These are phyloP conservation scores for Halichoerus grypus DNA, from an alignment of 2,113 vertebrate species.

Conservation along the genomic window DNA sequence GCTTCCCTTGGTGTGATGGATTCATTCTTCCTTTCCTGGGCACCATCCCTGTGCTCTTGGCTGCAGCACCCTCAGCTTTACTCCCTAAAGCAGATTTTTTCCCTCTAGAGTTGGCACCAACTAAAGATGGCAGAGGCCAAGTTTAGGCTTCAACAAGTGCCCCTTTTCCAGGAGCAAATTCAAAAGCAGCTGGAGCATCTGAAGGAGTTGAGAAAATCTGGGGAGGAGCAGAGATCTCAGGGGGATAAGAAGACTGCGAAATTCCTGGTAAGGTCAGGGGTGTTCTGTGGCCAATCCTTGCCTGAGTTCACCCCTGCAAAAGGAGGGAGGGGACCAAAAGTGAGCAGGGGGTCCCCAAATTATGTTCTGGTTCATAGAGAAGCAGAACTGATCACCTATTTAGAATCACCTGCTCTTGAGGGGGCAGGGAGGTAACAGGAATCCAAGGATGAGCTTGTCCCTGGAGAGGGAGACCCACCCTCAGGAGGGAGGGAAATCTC, in stretches of 20 bases:
- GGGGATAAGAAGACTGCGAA: not conserved
- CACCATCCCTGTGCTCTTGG: not conserved
- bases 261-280: conserved; percentile 63
- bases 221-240: conserved; percentile 55
- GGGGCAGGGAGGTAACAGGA: not conserved
- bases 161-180: conserved; percentile 73
- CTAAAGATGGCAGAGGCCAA: not conserved
- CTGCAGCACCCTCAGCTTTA: not conserved
- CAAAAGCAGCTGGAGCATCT: conserved; percentile 71
- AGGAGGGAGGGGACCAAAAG: not conserved
- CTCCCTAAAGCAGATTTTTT: not conserved
- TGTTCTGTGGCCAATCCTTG: not conserved
- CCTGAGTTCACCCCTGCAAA: not conserved
- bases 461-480: not conserved
- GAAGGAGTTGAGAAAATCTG: conserved; percentile 62
- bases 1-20: not conserved
- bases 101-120: not conserved
- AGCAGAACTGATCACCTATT: not conserved
- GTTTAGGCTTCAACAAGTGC: not conserved
- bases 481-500: not conserved
- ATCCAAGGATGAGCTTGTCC: not conserved
- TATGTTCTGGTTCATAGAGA: not conserved
- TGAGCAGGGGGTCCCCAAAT: not conserved
- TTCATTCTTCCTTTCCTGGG: not conserved
- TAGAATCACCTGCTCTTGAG: not conserved